These are phyloP conservation scores for Hylia prasina DNA, from an alignment of 2,113 vertebrate species.

Conservation along the genomic window DNA sequence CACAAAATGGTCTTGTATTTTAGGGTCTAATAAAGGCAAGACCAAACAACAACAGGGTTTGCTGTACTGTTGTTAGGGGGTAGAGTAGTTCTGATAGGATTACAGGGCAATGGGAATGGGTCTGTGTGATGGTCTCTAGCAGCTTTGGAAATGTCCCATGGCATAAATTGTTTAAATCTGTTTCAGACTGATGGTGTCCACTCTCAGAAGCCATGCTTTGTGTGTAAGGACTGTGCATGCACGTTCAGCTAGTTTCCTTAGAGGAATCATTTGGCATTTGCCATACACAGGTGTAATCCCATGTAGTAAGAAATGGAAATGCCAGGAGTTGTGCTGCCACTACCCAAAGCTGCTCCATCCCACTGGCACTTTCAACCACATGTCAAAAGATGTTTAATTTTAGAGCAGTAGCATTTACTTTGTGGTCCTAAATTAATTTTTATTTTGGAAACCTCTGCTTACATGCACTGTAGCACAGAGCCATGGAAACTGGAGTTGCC, in stretches of 20 bases:
- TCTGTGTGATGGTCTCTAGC: conserved; percentile 41
- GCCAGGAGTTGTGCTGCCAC: background rate
- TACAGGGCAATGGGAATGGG: background rate
- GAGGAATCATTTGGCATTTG: background rate
- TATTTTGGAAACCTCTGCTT: background rate
- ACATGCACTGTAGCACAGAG: background rate
- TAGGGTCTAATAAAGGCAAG: conserved; percentile 5
- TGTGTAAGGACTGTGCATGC: background rate
- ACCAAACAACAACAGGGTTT: background rate
- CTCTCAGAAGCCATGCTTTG: conserved; percentile 17
- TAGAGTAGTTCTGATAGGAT: background rate
- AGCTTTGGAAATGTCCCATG: conserved; percentile 17
- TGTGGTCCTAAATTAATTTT: background rate
- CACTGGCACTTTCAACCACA: background rate
- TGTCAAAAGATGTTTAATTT: background rate
- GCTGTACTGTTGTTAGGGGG: background rate
- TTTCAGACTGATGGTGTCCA: background rate
- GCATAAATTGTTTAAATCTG: conserved; percentile 31
- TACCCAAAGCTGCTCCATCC: background rate
- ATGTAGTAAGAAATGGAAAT: conserved; percentile 28
- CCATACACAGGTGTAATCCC: background rate
- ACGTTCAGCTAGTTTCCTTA: conserved; percentile 40
- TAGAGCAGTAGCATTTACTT: background rate
- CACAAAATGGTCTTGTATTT: background rate
- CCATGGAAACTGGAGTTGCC: background rate